These are phyloP conservation scores for Sitophilus oryzae DNA, from an alignment of 1,140 invertebrate species.

Conservation along the genomic window DNA sequence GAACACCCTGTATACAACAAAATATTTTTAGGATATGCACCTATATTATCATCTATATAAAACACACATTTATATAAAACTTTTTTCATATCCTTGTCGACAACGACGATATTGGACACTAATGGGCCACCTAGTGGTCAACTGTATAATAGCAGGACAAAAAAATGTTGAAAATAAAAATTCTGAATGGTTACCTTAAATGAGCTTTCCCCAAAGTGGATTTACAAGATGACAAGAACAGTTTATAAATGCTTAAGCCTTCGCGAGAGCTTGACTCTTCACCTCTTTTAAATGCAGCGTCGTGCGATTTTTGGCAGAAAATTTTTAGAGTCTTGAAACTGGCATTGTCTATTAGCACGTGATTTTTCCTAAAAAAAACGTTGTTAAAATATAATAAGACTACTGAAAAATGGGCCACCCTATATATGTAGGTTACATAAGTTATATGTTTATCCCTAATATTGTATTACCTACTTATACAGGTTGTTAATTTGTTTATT, in stretches of 20 bases:
- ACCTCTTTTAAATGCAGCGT: conserved; percentile 66
- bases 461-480: not conserved
- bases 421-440: too few species aligned
- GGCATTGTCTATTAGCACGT: conserved; percentile 66
- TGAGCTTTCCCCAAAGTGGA: conserved; percentile 53
- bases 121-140: too few species aligned
- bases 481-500: too few species aligned
- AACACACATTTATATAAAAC: too few species aligned
- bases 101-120: too few species aligned
- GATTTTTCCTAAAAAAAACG: conserved; percentile 55
- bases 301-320: conserved; percentile 65
- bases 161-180: not conserved
- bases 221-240: conserved; percentile 62
- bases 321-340: conserved; percentile 70
- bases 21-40: too few species aligned
- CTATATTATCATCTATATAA: too few species aligned
- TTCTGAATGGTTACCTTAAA: conserved; percentile 47
- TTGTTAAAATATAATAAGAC: conserved; percentile 16
- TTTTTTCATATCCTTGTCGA: too few species aligned
- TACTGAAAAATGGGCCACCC: not conserved
- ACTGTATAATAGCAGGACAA: too few species aligned
- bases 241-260: conserved; percentile 64
- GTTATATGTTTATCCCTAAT: not conserved
- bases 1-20: too few species aligned
- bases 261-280: conserved; percentile 54